phyloP scores from a whole-genome alignment of 2,113 vertebrate species.

The Hystrix cristata region DNA sequence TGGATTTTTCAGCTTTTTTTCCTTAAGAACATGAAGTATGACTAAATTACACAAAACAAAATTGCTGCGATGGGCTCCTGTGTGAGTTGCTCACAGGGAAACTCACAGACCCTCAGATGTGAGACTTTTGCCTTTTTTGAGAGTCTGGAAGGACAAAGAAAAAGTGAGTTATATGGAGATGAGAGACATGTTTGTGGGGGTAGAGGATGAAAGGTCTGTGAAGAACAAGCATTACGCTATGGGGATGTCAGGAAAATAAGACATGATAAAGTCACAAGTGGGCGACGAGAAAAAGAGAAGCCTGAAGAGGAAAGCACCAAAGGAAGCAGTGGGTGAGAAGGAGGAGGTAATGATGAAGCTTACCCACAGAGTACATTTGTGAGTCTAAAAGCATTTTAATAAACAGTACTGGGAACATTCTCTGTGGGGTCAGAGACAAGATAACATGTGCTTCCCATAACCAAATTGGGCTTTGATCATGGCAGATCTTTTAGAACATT shows the following conservation, averaged over 20 bases:
- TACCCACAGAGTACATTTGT: conserved; percentile 29
- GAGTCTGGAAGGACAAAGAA: conserved; percentile 29
- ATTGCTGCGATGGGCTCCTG: conserved; percentile 43
- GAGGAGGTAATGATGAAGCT: conserved; percentile 17
- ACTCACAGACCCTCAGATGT: not conserved
- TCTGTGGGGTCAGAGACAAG: not conserved
- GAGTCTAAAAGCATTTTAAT: conserved; percentile 53
- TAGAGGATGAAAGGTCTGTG: not conserved
- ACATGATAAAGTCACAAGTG: conserved; percentile 41
- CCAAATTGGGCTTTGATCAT: not conserved
- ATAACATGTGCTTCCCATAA: not conserved
- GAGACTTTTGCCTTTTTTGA: conserved; percentile 46
- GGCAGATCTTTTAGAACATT: conserved; percentile 29
- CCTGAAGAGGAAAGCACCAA: conserved; percentile 53
- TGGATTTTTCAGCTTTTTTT: conserved; percentile 10
- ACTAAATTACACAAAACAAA: conserved; percentile 66
- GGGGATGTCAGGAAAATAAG: conserved; percentile 49
- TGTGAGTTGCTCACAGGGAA: conserved; percentile 55
- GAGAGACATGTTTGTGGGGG: conserved; percentile 10
- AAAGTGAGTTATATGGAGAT: conserved; percentile 39
- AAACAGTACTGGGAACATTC: conserved; percentile 17
- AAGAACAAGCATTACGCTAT: conserved; percentile 14
- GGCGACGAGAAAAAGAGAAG: conserved; percentile 33
- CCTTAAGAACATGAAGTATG: conserved; percentile 47
- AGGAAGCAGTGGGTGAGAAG: not conserved